Percentiles rank a stretch among this genome's conserved stretches.
phyloP scores from a whole-genome alignment of 2,888 invertebrate species.

The Melikaiella ostensackeni region DNA sequence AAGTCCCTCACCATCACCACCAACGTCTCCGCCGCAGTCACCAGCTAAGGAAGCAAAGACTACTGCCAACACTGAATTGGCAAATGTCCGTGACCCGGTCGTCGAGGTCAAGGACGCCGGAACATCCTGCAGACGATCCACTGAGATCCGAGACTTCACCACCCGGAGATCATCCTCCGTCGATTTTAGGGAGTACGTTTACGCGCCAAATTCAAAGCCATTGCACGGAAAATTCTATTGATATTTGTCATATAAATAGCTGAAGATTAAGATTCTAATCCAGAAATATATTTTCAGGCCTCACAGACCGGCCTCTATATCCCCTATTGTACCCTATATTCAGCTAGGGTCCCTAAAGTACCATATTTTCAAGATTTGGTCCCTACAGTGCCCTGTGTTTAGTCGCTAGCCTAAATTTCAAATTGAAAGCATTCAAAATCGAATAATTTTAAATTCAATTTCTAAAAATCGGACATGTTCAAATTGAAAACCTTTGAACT shows the following conservation, averaged over 20 bases:
- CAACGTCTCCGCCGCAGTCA: slow-evolving; percentile 75
- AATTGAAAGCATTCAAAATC: no score
- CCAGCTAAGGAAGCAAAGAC: slow-evolving; percentile 70
- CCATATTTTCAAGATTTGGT: no score
- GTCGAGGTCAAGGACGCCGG: slow-evolving; percentile 46
- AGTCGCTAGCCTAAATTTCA: no score
- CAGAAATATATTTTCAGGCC: no score
- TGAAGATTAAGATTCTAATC: no score
- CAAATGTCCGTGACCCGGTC: slow-evolving; percentile 57
- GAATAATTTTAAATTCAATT: no score
- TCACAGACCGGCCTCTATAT: no score
- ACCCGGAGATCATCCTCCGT: slow-evolving; percentile 34
- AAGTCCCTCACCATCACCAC: slow-evolving; percentile 74
- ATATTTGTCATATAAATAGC: neutral
- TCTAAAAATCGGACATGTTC: no score
- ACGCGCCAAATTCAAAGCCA: neutral
- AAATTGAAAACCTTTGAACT: no score
- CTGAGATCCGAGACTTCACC: slow-evolving; percentile 53
- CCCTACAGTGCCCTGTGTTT: no score
- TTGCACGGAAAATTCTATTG: neutral
- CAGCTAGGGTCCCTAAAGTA: no score
- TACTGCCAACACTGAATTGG: slow-evolving; percentile 52
- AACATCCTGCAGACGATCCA: slow-evolving; percentile 43
- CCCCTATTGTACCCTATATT: no score
- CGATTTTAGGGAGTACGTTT: slow-evolving; percentile 69